phyloP scores from a whole-genome alignment of 2,113 vertebrate genomes.

The Gadus macrocephalus region DNA sequence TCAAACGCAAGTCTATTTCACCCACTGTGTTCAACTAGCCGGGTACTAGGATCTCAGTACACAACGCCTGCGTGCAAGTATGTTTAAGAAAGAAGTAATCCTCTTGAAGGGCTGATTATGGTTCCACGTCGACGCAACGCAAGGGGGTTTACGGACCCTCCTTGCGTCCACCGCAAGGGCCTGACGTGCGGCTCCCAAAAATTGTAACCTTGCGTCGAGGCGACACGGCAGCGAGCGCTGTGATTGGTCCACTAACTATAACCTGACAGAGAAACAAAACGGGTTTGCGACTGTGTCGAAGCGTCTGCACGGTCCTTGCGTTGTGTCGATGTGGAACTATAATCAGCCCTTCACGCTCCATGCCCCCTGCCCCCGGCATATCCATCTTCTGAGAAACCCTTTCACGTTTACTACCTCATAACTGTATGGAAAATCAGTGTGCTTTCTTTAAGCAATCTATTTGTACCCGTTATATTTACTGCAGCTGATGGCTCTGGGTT shows the following conservation, averaged over 20 bases:
- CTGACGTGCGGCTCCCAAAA: no score
- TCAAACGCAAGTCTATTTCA: conserved; percentile 1
- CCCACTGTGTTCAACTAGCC: neutral
- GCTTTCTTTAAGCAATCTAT: neutral
- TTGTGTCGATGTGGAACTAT: no score
- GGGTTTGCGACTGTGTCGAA: neutral
- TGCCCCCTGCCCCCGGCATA: neutral
- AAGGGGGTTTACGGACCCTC: no score
- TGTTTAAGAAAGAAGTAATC: no score
- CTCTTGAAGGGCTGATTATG: no score
- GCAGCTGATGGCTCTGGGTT: neutral
- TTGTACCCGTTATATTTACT: neutral
- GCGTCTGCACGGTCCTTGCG: no score
- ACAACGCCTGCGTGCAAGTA: neutral
- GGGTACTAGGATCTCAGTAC: neutral
- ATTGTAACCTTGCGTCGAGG: no score
- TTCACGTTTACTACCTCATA: conserved; percentile 5
- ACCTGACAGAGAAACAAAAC: neutral
- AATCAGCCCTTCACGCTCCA: neutral
- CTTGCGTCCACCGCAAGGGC: no score
- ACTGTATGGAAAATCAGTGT: neutral
- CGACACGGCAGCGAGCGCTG: no score
- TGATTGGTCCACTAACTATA: neutral
- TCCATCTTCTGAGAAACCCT: neutral
- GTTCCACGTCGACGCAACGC: no score